These are phyloP conservation scores for Pollenia griseotomentosa DNA, from an alignment of 2,888 invertebrate species.

Conservation along the genomic window DNA sequence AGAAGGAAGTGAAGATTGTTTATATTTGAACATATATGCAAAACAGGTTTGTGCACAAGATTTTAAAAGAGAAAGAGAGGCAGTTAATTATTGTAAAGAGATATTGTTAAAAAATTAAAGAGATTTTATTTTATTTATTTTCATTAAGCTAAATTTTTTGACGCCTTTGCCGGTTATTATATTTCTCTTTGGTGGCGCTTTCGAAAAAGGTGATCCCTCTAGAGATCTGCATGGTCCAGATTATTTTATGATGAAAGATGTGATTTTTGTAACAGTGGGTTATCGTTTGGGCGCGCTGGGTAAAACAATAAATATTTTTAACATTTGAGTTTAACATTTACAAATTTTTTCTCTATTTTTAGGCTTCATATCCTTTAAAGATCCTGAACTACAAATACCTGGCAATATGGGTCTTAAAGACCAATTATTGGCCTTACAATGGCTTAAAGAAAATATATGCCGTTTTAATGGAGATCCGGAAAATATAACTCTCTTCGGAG, in stretches of 20 bases:
- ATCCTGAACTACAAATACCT: conserved; percentile 84
- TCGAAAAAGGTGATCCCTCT: conserved; percentile 83
- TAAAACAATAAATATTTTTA: conserved; percentile 49
- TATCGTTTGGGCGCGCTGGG: conserved; percentile 85
- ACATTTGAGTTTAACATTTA: not conserved
- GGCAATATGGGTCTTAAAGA: conserved; percentile 86
- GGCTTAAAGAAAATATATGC: conserved; percentile 84
- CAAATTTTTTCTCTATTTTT: not conserved
- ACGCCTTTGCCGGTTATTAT: conserved; percentile 83
- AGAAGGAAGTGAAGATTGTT: conserved; percentile 85
- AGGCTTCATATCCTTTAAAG: conserved; percentile 84
- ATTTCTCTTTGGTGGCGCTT: conserved; percentile 85
- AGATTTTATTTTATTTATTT: conserved; percentile 5
- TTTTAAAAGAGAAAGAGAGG: not conserved
- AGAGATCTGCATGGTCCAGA: conserved; percentile 83
- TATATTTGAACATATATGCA: conserved; percentile 84
- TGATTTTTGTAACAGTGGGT: conserved; percentile 84
- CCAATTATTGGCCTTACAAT: conserved; percentile 84
- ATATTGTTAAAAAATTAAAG: not conserved
- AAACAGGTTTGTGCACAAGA: conserved; percentile 76
- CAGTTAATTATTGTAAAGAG: not conserved
- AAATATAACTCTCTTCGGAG: conserved; percentile 85
- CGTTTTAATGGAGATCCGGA: conserved; percentile 85
- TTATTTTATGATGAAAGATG: conserved; percentile 84
- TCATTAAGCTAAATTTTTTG: conserved; percentile 73